Conservation (phyloP, 2,888 invertebrate genomes). For the Pyrochroa serraticornis region DNA sequence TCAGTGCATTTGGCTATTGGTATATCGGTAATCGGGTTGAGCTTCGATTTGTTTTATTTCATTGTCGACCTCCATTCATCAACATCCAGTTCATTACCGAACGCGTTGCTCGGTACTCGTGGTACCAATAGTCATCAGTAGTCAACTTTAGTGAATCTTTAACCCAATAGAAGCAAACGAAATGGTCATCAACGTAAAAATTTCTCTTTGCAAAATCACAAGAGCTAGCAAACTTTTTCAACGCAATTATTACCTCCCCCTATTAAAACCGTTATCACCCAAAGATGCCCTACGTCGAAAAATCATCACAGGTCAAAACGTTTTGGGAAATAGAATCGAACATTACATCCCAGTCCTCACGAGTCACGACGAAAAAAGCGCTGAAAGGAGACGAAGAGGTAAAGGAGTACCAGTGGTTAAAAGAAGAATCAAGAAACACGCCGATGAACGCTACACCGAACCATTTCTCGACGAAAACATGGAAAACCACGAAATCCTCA, state of each 20-base stretch:
- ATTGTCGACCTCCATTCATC: constrained; percentile 35
- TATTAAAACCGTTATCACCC: constrained; percentile 79
- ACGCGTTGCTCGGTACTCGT: constrained; percentile 39
- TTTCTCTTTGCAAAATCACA: constrained; percentile 76
- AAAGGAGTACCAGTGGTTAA: constrained; percentile 55
- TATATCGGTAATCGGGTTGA: constrained; percentile 45
- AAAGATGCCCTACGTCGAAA: constrained; percentile 81
- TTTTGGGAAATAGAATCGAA: constrained; percentile 63
- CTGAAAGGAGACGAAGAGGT: constrained; percentile 47
- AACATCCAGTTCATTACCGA: constrained; percentile 48
- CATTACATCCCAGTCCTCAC: constrained; percentile 80
- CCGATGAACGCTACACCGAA: constrained; percentile 49
- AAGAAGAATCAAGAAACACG: constrained; percentile 48
- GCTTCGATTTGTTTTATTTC: constrained; percentile 37
- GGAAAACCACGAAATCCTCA: constrained; percentile 47
- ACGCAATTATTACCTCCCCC: constrained; percentile 81
- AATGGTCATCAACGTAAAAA: constrained; percentile 55
- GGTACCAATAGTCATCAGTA: constrained; percentile 40
- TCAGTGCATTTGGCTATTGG: constrained; percentile 48
- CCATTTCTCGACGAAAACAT: constrained; percentile 53
- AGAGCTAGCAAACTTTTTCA: constrained; percentile 79
- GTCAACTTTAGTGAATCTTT: constrained; percentile 27
- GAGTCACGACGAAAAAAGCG: constrained; percentile 51
- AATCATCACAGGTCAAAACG: constrained; percentile 76
- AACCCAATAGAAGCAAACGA: constrained; percentile 36